Evolutionary conservation across 2,113 vertebrate species (phyloP).

Genomic region (Bambusicola thoracicus): DNA sequence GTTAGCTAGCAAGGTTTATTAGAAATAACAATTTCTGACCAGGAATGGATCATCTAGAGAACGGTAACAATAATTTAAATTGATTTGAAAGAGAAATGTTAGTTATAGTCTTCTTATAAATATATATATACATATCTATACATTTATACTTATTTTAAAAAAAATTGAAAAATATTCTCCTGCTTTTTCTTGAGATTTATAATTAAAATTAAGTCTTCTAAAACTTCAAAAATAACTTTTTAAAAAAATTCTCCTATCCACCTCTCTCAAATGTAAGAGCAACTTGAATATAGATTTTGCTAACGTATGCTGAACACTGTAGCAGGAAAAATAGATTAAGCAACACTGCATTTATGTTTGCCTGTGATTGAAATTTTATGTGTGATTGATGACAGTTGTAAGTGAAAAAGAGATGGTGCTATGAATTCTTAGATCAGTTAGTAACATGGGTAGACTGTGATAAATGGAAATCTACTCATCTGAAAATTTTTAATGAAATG

Average conservation of each 20-base stretch:
- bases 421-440: neutral
- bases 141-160: no score
- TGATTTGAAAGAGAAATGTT: neutral
- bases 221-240: neutral
- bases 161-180: neutral
- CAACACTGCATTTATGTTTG: neutral
- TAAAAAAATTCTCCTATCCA: neutral
- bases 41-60: neutral
- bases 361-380: neutral
- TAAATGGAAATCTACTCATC: neutral
- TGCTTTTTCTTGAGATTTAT: neutral
- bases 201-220: neutral
- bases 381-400: neutral
- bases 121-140: no score
- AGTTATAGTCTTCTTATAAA: neutral
- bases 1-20: neutral
- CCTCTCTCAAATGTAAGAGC: neutral
- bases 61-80: neutral
- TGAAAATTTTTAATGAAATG: neutral
- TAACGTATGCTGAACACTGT: neutral
- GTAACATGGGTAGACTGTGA: neutral
- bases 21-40: neutral
- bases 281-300: neutral
- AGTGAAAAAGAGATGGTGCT: neutral
- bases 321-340: neutral